These are phyloP conservation scores for Limnodromus scolopaceus DNA, from an alignment of 2,797 vertebrate species.

Conservation along the genomic window DNA sequence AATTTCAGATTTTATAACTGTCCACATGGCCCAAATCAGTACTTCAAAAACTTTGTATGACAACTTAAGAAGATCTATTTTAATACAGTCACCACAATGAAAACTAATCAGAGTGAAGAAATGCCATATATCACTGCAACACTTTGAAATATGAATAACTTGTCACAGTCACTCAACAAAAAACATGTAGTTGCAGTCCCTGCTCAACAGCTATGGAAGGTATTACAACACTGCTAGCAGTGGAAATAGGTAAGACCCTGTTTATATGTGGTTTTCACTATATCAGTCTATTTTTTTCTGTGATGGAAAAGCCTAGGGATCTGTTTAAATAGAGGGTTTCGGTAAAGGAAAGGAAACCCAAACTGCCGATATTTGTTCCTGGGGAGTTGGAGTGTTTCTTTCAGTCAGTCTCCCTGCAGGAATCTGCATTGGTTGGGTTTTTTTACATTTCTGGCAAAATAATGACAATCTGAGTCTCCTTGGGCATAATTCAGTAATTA, in stretches of 20 bases:
- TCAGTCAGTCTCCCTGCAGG: background rate
- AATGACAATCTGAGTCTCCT: background rate
- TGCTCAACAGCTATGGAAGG: background rate
- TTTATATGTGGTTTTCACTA: background rate
- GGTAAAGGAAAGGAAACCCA: background rate
- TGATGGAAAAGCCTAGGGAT: background rate
- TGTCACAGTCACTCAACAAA: background rate
- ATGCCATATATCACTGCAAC: background rate
- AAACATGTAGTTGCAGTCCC: background rate
- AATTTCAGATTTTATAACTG: background rate
- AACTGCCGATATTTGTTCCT: background rate
- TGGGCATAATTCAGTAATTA: background rate
- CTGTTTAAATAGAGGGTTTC: background rate
- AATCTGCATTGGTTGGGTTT: background rate
- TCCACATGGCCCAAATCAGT: background rate
- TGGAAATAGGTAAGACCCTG: background rate
- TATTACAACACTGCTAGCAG: fast-evolving
- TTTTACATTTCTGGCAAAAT: background rate
- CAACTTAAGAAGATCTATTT: background rate
- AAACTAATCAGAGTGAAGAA: background rate
- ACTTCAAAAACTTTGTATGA: background rate
- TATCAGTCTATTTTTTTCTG: background rate
- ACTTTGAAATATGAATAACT: background rate
- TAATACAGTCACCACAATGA: background rate
- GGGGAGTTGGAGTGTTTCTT: background rate